Conservation (phyloP, 2,888 invertebrate genomes). For the Philereme transversata region DNA sequence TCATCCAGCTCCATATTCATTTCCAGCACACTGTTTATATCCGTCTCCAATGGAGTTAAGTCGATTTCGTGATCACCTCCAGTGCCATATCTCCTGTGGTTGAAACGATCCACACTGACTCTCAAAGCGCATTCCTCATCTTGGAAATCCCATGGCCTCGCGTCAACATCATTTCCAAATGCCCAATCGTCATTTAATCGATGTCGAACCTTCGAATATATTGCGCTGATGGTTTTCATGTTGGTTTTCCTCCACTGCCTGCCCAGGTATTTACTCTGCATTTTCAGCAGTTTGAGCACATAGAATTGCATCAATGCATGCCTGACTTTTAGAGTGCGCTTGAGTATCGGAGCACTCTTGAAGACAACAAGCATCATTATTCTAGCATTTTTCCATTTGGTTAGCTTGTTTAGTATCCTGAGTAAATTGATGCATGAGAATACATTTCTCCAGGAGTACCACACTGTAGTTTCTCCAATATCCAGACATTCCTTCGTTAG, state of each 20-base stretch:
- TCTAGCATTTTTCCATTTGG: constrained; percentile 99
- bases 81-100: constrained; percentile 93
- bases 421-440: constrained; percentile 98
- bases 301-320: constrained; percentile 99
- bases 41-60: constrained; percentile 89
- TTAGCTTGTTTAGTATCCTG: constrained; percentile 98
- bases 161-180: constrained; percentile 98
- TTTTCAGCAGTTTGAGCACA: constrained; percentile 98
- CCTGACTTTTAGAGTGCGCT: constrained; percentile 96
- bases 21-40: constrained; percentile 92
- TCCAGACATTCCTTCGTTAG: constrained; percentile 95
- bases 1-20: constrained; percentile 92
- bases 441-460: constrained; percentile 98
- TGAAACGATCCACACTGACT: constrained; percentile 97
- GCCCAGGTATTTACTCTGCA: constrained; percentile 99
- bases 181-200: constrained; percentile 99
- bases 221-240: constrained; percentile 99
- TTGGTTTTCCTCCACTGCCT: constrained; percentile 99
- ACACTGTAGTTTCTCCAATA: constrained; percentile 90
- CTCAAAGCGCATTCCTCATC: constrained; percentile 98
- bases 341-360: constrained; percentile 99
- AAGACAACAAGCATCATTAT: constrained; percentile 99
- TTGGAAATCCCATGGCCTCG: constrained; percentile 99
- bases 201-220: constrained; percentile 98
- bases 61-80: constrained; percentile 82